These are phyloP conservation scores for Heteropelma amictum DNA, from an alignment of 2,888 invertebrate species.

Conservation along the genomic window DNA sequence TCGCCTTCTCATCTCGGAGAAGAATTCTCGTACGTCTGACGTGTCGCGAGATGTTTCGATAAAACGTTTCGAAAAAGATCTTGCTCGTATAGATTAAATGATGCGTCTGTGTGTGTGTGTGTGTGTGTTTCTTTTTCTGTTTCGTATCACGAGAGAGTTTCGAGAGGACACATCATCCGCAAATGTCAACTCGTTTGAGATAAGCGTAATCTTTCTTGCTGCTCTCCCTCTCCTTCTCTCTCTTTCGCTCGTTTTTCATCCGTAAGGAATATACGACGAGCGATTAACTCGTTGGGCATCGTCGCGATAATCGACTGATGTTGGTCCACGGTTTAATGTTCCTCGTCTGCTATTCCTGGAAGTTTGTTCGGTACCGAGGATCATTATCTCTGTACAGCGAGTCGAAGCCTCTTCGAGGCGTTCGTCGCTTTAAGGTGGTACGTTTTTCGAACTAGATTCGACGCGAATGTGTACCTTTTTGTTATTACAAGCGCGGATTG, in stretches of 20 bases:
- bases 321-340: slow-evolving; percentile 57
- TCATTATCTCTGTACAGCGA: slow-evolving; percentile 36
- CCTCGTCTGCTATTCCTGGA: slow-evolving; percentile 46
- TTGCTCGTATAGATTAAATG: slow-evolving; percentile 10
- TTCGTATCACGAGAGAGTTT: slow-evolving; percentile 21
- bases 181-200: slow-evolving; percentile 45
- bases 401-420: slow-evolving; percentile 7
- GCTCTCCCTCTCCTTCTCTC: slow-evolving; percentile 14
- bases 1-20: neutral
- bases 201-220: slow-evolving; percentile 53
- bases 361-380: slow-evolving; percentile 25
- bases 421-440: slow-evolving; percentile 10
- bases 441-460: neutral
- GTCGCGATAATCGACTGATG: slow-evolving; percentile 53
- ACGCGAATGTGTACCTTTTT: neutral
- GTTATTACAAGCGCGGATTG: too few relatives aligned
- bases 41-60: slow-evolving; percentile 27
- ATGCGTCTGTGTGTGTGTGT: slow-evolving; percentile 20
- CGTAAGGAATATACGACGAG: slow-evolving; percentile 29
- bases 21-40: neutral
- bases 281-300: slow-evolving; percentile 51
- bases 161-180: slow-evolving; percentile 52
- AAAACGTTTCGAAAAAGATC: slow-evolving; percentile 33
- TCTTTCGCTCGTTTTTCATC: slow-evolving; percentile 20
- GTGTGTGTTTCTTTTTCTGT: slow-evolving; percentile 5